phyloP scores from a whole-genome alignment of 2,797 vertebrate genomes.

The Remorina albescens region DNA sequence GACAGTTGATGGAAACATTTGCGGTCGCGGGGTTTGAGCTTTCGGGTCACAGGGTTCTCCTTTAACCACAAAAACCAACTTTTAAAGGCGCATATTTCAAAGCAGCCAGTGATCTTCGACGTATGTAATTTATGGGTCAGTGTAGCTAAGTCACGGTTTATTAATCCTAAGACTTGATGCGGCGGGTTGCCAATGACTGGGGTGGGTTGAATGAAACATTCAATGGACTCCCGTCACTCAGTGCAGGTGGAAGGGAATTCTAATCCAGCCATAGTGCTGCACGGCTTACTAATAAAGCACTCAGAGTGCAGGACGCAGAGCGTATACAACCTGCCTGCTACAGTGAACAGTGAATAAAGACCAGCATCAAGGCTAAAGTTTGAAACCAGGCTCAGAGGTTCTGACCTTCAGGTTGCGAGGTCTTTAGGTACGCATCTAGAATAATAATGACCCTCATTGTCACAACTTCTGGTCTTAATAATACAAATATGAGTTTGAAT shows the following conservation, averaged over 20 bases:
- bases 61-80: constrained; percentile 29
- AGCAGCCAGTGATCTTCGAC: constrained; percentile 46
- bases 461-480: neutral
- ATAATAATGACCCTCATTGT: constrained; percentile 23
- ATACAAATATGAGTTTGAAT: neutral
- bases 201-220: constrained; percentile 56
- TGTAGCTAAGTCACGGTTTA: constrained; percentile 60
- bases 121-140: constrained; percentile 62
- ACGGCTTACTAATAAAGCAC: constrained; percentile 68
- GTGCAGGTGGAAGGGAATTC: constrained; percentile 67
- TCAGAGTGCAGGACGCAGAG: constrained; percentile 43
- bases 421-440: constrained; percentile 26
- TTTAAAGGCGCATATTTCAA: constrained; percentile 43
- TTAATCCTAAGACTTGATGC: constrained; percentile 59
- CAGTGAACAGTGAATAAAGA: constrained; percentile 45
- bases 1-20: constrained; percentile 37
- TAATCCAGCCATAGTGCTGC: constrained; percentile 54
- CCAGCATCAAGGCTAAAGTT: constrained; percentile 47
- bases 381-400: constrained; percentile 26
- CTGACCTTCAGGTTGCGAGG: constrained; percentile 45
- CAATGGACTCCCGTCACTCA: constrained; percentile 54
- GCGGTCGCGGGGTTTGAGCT: constrained; percentile 38
- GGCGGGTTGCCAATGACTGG: constrained; percentile 41
- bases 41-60: constrained; percentile 32
- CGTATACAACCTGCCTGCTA: constrained; percentile 1